phyloP scores from a whole-genome alignment of 2,888 invertebrate species.

The Dyspetes luteomarginatus region DNA sequence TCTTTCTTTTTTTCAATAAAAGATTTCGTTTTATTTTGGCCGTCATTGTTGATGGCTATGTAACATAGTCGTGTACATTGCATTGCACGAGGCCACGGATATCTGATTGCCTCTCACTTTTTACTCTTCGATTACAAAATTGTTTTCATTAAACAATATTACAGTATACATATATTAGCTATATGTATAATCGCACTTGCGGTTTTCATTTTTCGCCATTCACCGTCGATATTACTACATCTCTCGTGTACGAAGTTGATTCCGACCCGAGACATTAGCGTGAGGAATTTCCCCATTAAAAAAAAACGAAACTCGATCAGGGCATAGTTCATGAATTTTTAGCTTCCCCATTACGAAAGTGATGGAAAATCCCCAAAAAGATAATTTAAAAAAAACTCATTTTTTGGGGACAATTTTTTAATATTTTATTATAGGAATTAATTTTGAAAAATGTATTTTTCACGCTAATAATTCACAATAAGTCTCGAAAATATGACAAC shows the following conservation, averaged over 20 bases:
- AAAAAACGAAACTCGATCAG: background rate
- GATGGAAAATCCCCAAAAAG: background rate
- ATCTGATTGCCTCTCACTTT: conserved; percentile 22
- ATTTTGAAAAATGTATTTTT: conserved; percentile 5
- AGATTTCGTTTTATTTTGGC: conserved; percentile 74
- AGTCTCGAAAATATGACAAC: background rate
- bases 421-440: conserved; percentile 11
- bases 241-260: conserved; percentile 43
- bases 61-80: conserved; percentile 53
- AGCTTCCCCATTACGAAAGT: background rate
- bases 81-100: conserved; percentile 39
- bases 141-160: conserved; percentile 51
- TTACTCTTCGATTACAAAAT: conserved; percentile 57
- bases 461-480: conserved; percentile 24
- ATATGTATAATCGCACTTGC: conserved; percentile 42
- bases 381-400: background rate
- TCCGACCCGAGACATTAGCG: conserved; percentile 51
- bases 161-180: conserved; percentile 35
- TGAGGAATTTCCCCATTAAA: conserved; percentile 17
- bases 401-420: conserved; percentile 3
- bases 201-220: conserved; percentile 39
- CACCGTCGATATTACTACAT: conserved; percentile 29
- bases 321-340: background rate
- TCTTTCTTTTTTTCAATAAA: conserved; percentile 61
- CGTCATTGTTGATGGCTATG: conserved; percentile 39